Evolutionary conservation across 1,140 invertebrate species (phyloP).

Genomic region (Cyclina sinensis): DNA sequence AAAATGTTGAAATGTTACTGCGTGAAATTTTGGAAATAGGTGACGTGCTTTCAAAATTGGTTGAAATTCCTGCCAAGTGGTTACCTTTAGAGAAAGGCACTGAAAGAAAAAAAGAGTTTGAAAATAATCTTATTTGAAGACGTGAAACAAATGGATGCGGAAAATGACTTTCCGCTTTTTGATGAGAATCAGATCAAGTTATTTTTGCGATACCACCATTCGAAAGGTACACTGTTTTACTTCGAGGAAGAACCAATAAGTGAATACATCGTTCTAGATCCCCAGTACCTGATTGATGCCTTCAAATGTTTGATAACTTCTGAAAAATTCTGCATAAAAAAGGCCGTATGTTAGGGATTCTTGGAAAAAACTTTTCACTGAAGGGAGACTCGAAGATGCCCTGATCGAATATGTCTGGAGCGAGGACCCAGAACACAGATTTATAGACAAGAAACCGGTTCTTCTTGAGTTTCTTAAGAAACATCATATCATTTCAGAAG

Average conservation of each 20-base stretch:
- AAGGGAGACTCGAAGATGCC: not conserved
- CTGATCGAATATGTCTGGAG: not conserved
- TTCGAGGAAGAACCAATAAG: not conserved
- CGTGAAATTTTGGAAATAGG: not conserved
- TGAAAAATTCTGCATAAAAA: not conserved
- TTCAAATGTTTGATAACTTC: constrained; percentile 51
- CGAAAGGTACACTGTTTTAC: constrained; percentile 26
- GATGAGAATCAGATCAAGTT: constrained; percentile 1
- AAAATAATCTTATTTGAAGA: constrained; percentile 10
- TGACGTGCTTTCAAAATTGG: not conserved
- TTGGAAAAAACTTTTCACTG: not conserved
- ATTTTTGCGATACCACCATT: constrained; percentile 29
- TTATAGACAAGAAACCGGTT: not conserved
- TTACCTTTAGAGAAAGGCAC: constrained; percentile 24
- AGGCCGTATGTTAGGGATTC: not conserved
- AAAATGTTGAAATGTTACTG: not conserved
- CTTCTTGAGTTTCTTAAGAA: constrained; percentile 21
- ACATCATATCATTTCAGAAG: constrained; percentile 10
- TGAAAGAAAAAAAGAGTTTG: not conserved
- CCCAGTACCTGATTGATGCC: constrained; percentile 29
- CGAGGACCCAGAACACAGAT: not conserved
- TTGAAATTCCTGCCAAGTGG: constrained; percentile 27
- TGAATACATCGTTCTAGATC: not conserved
- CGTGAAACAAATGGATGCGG: not conserved
- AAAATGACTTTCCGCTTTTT: not conserved